A percentile compares a stretch with the other conserved stretches of the same genome.
phyloP scores from a whole-genome alignment of 1,140 invertebrate genomes.

The Macrocentrus cingulum region DNA sequence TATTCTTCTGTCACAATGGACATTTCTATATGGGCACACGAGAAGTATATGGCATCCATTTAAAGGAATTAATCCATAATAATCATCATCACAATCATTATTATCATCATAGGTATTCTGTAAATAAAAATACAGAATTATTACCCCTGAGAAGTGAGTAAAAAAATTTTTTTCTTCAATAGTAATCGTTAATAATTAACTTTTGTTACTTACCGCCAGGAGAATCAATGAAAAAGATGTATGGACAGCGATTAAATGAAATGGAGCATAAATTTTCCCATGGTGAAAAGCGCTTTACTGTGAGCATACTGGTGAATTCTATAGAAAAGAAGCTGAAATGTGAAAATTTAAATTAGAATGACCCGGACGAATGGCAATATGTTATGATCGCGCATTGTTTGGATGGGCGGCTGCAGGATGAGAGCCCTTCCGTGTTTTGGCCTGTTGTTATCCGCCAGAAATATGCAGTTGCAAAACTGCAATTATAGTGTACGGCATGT shows the following conservation, averaged over 20 bases:
- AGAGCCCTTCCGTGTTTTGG: constrained; percentile 25
- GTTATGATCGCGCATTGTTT: constrained; percentile 44
- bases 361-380: constrained; percentile 42
- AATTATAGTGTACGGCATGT: constrained; percentile 13
- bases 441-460: neutral
- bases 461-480: constrained; percentile 15
- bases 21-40: neutral
- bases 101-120: too few species aligned
- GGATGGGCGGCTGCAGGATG: constrained; percentile 10
- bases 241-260: neutral
- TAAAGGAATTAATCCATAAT: too few species aligned
- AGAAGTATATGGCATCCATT: neutral
- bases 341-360: constrained; percentile 54
- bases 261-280: neutral
- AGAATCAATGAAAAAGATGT: too few species aligned
- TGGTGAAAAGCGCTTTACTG: neutral
- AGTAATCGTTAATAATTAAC: too few species aligned
- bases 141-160: too few species aligned
- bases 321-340: constrained; percentile 18
- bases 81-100: too few species aligned
- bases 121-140: too few species aligned
- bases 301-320: neutral
- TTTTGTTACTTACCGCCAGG: too few species aligned
- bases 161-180: too few species aligned
- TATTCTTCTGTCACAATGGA: constrained; percentile 13